These are phyloP conservation scores for Lithophane leautieri DNA, from an alignment of 2,888 invertebrate genomes.

Conservation along the genomic window DNA sequence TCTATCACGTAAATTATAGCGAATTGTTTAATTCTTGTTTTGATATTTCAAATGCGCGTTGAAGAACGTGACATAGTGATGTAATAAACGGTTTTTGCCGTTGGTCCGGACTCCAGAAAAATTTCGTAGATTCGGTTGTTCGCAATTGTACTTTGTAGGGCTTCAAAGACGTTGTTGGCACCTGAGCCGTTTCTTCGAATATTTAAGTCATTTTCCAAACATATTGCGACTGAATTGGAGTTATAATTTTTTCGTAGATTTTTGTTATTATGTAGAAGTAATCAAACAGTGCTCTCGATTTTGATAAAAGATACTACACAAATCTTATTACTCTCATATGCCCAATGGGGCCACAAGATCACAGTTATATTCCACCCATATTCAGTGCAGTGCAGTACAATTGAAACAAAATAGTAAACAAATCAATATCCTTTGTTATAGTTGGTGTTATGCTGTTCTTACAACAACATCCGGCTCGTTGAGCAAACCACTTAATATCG, in stretches of 20 bases:
- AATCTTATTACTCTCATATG: not conserved
- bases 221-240: not conserved
- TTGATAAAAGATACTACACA: not conserved
- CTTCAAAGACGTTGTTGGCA: constrained; percentile 3
- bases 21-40: constrained; percentile 40
- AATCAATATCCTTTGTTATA: constrained; percentile 62
- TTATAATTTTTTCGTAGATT: not conserved
- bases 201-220: not conserved
- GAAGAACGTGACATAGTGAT: constrained; percentile 38
- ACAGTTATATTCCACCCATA: constrained; percentile 1
- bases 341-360: not conserved
- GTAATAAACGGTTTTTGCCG: constrained; percentile 1
- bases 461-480: constrained; percentile 57
- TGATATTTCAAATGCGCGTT: constrained; percentile 17
- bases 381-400: constrained; percentile 26
- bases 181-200: not conserved
- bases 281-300: not conserved
- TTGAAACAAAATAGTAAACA: constrained; percentile 59
- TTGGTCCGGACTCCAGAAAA: not conserved
- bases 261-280: not conserved
- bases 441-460: constrained; percentile 56
- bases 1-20: constrained; percentile 39
- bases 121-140: not conserved
- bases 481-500: constrained; percentile 49
- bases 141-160: constrained; percentile 17